Conservation (phyloP, 1,140 invertebrate species). For the Papilio polyxenes region DNA sequence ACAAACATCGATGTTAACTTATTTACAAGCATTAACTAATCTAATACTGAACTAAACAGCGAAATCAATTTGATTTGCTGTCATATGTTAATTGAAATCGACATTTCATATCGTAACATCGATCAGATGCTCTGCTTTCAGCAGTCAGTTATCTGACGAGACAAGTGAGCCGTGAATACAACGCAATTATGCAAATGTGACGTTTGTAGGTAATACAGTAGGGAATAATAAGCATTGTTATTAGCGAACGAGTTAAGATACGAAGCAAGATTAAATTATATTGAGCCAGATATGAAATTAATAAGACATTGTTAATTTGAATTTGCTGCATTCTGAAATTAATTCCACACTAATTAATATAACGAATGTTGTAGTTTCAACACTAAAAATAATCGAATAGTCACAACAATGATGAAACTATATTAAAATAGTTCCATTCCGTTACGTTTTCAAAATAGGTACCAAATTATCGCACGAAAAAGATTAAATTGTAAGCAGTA, state of each 20-base stretch:
- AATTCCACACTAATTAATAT: no score
- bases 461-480: neutral
- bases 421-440: neutral
- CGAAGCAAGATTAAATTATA: neutral
- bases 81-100: constrained; percentile 20
- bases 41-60: neutral
- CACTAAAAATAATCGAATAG: no score
- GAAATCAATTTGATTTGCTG: constrained; percentile 18
- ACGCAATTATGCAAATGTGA: constrained; percentile 10
- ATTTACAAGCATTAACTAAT: neutral
- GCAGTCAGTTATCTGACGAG: neutral
- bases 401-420: no score
- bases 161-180: neutral
- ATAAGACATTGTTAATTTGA: no score
- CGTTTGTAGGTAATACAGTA: constrained; percentile 4
- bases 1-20: neutral
- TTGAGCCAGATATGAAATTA: neutral
- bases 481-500: neutral
- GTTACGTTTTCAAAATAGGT: neutral
- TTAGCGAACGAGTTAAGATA: neutral
- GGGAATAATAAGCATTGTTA: neutral
- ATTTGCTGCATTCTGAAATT: no score
- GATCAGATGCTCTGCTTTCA: neutral
- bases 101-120: constrained; percentile 2
- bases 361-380: no score